Evolutionary conservation across 2,113 vertebrate species (phyloP).

Genomic region (Eretmochelys imbricata): DNA sequence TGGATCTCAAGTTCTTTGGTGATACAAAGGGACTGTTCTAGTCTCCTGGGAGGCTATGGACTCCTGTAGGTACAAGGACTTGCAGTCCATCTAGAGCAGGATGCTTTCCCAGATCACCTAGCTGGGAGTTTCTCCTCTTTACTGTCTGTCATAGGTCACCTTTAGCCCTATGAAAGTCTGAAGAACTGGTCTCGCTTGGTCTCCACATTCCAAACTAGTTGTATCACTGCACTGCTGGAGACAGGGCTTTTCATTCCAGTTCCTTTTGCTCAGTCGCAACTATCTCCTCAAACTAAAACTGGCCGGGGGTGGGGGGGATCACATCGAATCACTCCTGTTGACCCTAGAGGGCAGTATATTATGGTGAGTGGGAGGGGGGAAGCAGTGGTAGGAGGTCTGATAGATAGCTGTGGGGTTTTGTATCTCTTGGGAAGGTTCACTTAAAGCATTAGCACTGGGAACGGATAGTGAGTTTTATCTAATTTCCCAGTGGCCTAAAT

Average conservation of each 20-base stretch:
- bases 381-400: neutral
- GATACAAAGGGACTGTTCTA: conserved; percentile 4
- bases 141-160: neutral
- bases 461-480: neutral
- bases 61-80: conserved; percentile 6
- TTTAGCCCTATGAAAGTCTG: neutral
- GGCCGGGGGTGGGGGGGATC: neutral
- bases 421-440: conserved; percentile 49
- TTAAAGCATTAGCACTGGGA: conserved; percentile 37
- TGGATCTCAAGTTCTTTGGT: neutral
- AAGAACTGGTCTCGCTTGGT: neutral
- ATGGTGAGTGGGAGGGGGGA: neutral
- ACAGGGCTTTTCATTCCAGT: conserved; percentile 55
- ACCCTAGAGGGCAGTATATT: neutral
- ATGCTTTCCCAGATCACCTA: conserved; percentile 3
- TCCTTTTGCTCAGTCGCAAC: conserved; percentile 61
- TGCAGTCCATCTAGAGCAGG: conserved; percentile 5
- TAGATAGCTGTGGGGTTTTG: neutral
- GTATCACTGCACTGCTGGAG: conserved; percentile 37
- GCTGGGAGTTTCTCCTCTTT: conserved; percentile 22
- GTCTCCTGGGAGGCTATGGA: neutral
- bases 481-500: conserved; percentile 52
- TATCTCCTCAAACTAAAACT: neutral
- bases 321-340: neutral
- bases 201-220: conserved; percentile 17